Evolutionary conservation across 2,113 vertebrate genomes (phyloP).

Genomic region (Nycticebus coucang): DNA sequence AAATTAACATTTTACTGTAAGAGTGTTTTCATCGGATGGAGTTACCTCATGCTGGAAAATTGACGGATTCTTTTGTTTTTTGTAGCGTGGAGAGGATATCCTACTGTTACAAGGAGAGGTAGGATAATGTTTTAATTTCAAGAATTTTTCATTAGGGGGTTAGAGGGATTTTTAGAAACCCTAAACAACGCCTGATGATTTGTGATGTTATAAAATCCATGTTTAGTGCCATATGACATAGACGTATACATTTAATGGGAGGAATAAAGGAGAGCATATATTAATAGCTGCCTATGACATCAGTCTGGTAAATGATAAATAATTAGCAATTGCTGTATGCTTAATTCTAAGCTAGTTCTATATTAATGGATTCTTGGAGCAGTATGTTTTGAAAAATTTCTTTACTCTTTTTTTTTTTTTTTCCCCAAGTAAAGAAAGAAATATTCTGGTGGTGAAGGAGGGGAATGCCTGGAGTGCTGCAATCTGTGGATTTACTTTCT

Average conservation of each 20-base stretch:
- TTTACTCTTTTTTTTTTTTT: background rate
- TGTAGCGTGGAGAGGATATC: background rate
- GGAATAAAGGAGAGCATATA: background rate
- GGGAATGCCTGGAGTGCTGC: background rate
- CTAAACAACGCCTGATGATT: conserved; percentile 8
- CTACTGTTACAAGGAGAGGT: background rate
- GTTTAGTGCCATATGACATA: background rate
- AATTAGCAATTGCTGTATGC: background rate
- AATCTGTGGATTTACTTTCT: background rate
- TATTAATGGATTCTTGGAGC: background rate
- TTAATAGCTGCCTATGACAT: background rate
- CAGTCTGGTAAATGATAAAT: background rate
- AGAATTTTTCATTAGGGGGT: conserved; percentile 13
- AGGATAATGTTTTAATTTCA: conserved; percentile 37
- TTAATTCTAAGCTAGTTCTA: conserved; percentile 17
- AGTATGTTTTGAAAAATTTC: conserved; percentile 23
- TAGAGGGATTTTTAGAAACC: conserved; percentile 37
- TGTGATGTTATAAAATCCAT: background rate
- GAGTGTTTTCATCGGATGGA: conserved; percentile 17
- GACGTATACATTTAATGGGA: background rate
- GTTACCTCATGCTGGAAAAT: conserved; percentile 15
- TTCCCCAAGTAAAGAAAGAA: background rate
- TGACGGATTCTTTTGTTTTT: conserved; percentile 28
- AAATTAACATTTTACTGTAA: conserved; percentile 37
- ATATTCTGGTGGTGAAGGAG: background rate